Conservation (phyloP, 2,888 invertebrate genomes). For the Heliconius sara region DNA sequence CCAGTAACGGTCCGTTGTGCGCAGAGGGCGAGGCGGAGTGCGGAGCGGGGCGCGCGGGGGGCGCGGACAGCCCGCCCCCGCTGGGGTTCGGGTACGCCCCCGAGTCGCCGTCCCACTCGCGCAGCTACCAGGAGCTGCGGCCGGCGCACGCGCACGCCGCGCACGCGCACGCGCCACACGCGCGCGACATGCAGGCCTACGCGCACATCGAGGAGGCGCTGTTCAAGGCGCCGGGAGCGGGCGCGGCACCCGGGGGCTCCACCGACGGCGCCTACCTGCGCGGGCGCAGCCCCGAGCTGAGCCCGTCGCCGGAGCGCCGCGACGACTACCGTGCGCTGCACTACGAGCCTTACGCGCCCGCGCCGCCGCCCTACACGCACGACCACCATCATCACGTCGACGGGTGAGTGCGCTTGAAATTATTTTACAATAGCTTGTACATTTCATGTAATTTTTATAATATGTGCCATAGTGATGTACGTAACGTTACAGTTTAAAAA, state of each 20-base stretch:
- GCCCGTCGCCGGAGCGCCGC: slow-evolving; percentile 69
- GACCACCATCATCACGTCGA: slow-evolving; percentile 71
- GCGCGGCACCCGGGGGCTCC: slow-evolving; percentile 53
- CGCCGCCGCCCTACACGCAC: slow-evolving; percentile 65
- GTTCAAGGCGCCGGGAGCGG: slow-evolving; percentile 52
- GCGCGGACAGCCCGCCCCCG: slow-evolving; percentile 72
- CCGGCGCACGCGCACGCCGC: slow-evolving; percentile 67
- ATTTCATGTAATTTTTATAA: background rate
- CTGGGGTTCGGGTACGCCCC: slow-evolving; percentile 72
- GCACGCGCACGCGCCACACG: slow-evolving; percentile 60
- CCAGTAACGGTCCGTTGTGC: slow-evolving; percentile 51
- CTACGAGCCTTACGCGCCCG: slow-evolving; percentile 70
- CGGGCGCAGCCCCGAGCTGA: slow-evolving; percentile 66
- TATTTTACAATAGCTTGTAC: background rate
- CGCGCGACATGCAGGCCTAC: slow-evolving; percentile 79
- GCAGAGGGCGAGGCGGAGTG: slow-evolving; percentile 71
- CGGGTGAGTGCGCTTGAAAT: slow-evolving; percentile 61
- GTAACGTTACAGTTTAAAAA: background rate
- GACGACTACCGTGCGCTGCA: slow-evolving; percentile 69
- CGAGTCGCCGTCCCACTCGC: slow-evolving; percentile 73
- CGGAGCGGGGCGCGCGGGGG: slow-evolving; percentile 47
- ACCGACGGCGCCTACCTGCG: slow-evolving; percentile 70
- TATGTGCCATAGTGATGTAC: background rate
- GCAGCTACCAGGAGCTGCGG: slow-evolving; percentile 81
- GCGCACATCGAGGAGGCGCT: slow-evolving; percentile 62